Percentiles rank a stretch among this genome's conserved stretches.
Conservation (phyloP, 64 coral and sea anemone genomes). For the Porites lutea region DNA sequence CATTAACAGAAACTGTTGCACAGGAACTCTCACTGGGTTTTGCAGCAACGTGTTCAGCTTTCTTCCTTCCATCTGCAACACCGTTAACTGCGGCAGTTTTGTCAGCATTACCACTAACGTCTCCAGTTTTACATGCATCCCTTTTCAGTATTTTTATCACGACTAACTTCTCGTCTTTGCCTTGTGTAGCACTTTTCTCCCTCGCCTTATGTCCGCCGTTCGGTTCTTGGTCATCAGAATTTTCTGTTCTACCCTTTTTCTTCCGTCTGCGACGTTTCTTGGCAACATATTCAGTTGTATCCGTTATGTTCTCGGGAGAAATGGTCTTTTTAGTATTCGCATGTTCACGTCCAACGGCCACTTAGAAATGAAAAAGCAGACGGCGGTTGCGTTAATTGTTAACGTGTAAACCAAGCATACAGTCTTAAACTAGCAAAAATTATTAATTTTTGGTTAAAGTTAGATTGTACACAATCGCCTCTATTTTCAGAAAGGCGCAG, state of each 20-base stretch:
- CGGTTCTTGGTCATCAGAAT: not conserved
- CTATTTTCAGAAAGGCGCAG: no score
- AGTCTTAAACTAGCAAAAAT: no score
- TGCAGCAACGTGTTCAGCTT: no score
- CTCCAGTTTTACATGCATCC: no score
- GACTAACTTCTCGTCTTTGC: not conserved
- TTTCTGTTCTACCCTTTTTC: not conserved
- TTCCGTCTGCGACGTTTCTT: constrained; percentile 13
- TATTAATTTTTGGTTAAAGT: no score
- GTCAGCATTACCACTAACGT: not conserved
- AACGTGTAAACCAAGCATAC: no score
- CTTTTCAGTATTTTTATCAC: no score
- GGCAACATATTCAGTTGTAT: not conserved
- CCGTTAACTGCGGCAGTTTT: not conserved
- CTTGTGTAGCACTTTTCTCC: not conserved
- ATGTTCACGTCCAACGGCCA: not conserved
- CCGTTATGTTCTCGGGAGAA: not conserved
- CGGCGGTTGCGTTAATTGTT: no score
- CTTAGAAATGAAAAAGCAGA: no score
- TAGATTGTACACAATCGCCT: no score
- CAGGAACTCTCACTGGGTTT: no score
- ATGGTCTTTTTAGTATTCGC: not conserved
- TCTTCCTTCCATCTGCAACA: no score
- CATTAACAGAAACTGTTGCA: not conserved
- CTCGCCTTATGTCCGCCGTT: not conserved